Evolutionary conservation across 2,797 vertebrate species (phyloP).

Genomic region (Lemur catta): DNA sequence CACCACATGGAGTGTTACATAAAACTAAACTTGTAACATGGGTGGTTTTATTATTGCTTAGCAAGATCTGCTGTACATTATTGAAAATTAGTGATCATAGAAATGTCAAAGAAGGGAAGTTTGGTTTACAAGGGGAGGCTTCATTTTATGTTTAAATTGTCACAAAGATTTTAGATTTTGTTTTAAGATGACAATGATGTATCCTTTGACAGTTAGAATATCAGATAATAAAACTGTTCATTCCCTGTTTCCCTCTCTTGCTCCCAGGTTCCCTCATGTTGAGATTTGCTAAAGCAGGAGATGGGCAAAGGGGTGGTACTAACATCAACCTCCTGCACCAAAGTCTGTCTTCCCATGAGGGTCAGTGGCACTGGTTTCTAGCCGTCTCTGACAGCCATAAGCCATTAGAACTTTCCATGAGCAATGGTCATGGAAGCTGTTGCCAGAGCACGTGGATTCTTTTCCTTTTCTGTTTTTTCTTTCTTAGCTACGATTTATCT

Average conservation of each 20-base stretch:
- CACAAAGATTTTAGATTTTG: slow-evolving; percentile 51
- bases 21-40: slow-evolving; percentile 82
- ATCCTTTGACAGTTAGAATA: slow-evolving; percentile 32
- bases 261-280: not conserved
- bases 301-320: not conserved
- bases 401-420: not conserved
- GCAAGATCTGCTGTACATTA: slow-evolving; percentile 78
- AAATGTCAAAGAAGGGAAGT: slow-evolving; percentile 71
- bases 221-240: not conserved
- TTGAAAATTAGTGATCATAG: slow-evolving; percentile 80
- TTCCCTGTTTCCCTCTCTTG: not conserved
- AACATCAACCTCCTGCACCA: not conserved
- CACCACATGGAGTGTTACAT: slow-evolving; percentile 86
- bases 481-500: not conserved
- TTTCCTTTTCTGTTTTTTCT: not conserved
- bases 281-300: not conserved
- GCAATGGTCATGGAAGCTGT: not conserved
- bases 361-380: not conserved
- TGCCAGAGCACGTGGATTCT: not conserved
- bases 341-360: not conserved
- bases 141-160: slow-evolving; percentile 61
- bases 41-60: slow-evolving; percentile 81
- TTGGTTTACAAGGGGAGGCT: slow-evolving; percentile 55
- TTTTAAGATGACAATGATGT: slow-evolving; percentile 47
- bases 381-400: not conserved